Conservation (phyloP, 2,113 vertebrate genomes). For the Alaudala cheleensis region DNA sequence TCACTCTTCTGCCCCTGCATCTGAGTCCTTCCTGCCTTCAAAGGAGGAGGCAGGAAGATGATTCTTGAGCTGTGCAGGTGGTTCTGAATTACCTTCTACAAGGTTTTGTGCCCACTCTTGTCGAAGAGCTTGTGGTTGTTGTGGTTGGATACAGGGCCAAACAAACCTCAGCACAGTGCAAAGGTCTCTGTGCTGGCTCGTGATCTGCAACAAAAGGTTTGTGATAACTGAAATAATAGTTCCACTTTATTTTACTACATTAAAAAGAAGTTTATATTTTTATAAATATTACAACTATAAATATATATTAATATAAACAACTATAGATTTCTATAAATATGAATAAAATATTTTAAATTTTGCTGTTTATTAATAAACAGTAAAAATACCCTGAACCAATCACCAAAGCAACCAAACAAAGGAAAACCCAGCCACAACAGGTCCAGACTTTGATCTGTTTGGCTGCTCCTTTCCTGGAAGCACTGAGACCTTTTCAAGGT, state of each 20-base stretch:
- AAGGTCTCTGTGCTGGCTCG: neutral
- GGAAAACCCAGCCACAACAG: accelerated
- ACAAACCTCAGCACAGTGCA: neutral
- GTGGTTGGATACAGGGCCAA: neutral
- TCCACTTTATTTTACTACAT: neutral
- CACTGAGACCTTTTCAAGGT: neutral
- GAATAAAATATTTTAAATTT: too few species aligned
- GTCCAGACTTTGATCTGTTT: neutral
- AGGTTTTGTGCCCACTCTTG: neutral
- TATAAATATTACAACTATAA: neutral
- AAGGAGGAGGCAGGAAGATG: neutral
- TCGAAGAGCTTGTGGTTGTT: neutral
- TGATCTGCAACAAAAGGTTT: neutral
- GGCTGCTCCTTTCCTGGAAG: neutral
- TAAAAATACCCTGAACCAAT: neutral
- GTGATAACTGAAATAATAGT: neutral
- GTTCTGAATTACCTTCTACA: neutral
- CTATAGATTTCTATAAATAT: too few species aligned
- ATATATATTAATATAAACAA: neutral
- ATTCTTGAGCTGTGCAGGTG: neutral
- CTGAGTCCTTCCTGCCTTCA: neutral
- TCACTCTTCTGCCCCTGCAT: neutral
- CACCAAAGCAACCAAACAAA: neutral
- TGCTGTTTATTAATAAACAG: neutral
- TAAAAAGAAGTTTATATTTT: neutral